Evolutionary conservation across 2,113 vertebrate genomes (phyloP), one percentile per base, ranked within the genome.

Genomic region (Cyprinodon brontotheroides): DNA sequence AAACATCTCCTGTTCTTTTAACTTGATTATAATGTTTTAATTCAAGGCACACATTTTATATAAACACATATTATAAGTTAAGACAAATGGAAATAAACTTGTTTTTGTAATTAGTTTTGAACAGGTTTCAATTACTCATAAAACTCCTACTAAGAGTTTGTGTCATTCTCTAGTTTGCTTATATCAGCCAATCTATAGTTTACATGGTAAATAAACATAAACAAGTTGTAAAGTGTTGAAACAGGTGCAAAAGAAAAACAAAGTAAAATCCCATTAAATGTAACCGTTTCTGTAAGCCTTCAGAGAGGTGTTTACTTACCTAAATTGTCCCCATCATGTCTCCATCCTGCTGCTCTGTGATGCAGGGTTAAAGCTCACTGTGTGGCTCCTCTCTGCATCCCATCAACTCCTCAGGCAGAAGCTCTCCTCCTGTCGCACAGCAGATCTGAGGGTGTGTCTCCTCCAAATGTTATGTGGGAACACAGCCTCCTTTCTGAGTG

Each of bases 391-490:
- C 80, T 70, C 81, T 65, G 79, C 80, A 84, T 90, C 78, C 75
- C 81, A 65, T 77, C 82, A 76, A 63, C 61, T 68, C 60, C 10
- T 64, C 65, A 14, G 50, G 50, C 22, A 73, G 62, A n/a, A 4
- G 70, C 62, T 67, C 70, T 63, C 53, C 72, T 72, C 81, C 66
- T 40, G 69, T 67, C 53, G 40, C 78, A 71, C 83, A 69, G 70
- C 73, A 40, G 71, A 60, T 48, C 66, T 1, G 59, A 63, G 85
- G 89, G 89, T 74, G 87, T 82, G 91, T 85, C 87, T 77, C 45
- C 78, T 65, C 74, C 4, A 60, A 12, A 3, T 20, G 87, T 81
- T 90, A 88, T 75, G 88, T 87, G 81, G 85, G 86, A 75, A 73
- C 41, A 73, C 85, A 64, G 77, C 86, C 76, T 74, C 73, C 65